Evolutionary conservation across 2,113 vertebrate genomes (phyloP).

Genomic region (Hippoglossus stenolepis): DNA sequence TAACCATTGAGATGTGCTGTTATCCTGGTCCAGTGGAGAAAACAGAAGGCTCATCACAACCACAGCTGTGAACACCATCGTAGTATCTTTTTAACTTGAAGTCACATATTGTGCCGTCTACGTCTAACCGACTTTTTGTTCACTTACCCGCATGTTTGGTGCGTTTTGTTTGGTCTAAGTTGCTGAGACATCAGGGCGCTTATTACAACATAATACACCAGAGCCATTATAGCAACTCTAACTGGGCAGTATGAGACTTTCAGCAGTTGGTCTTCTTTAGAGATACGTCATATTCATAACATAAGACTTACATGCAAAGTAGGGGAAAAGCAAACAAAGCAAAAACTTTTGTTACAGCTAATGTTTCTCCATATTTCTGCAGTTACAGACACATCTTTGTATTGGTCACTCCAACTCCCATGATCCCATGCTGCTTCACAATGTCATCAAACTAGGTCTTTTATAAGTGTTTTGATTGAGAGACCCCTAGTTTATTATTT

Average conservation of each 20-base stretch:
- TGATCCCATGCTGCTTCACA: too few relatives aligned
- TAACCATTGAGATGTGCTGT: background rate
- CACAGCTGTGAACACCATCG: constrained; percentile 18
- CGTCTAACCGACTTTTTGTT: constrained; percentile 54
- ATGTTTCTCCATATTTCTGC: too few relatives aligned
- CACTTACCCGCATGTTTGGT: constrained; percentile 27
- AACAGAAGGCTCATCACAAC: constrained; percentile 1
- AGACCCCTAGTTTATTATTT: too few relatives aligned
- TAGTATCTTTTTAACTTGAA: constrained; percentile 1
- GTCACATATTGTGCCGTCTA: constrained; percentile 45
- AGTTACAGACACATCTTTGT: too few relatives aligned
- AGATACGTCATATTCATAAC: constrained; percentile 31
- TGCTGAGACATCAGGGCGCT: constrained; percentile 50
- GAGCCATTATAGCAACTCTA: constrained; percentile 57
- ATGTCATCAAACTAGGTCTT: too few relatives aligned
- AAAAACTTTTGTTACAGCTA: background rate
- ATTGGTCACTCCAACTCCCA: too few relatives aligned
- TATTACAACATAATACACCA: constrained; percentile 49
- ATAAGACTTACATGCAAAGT: constrained; percentile 22
- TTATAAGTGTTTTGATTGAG: background rate
- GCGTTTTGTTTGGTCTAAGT: constrained; percentile 53
- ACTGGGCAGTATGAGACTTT: constrained; percentile 52
- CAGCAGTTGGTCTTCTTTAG: constrained; percentile 34
- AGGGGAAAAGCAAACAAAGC: constrained; percentile 1
- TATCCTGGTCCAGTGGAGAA: background rate